phyloP scores from a whole-genome alignment of 2,797 vertebrate species.

The Poeciliopsis gracilis region DNA sequence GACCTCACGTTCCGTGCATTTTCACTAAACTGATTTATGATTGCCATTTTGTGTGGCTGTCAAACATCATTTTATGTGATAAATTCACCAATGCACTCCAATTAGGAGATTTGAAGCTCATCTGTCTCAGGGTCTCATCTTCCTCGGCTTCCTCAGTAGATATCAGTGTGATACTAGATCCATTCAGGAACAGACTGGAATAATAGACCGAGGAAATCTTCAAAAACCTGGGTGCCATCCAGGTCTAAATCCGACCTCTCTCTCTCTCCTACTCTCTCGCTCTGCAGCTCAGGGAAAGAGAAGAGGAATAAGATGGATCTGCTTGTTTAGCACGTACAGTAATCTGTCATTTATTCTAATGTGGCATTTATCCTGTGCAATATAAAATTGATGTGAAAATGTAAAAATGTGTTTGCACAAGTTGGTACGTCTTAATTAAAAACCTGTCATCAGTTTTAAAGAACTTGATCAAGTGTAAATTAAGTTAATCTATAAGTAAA shows the following conservation, averaged over 20 bases:
- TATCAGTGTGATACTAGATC: conserved; percentile 53
- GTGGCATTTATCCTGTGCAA: background rate
- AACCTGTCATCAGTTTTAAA: background rate
- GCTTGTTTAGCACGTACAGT: conserved; percentile 44
- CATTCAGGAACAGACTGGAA: conserved; percentile 38
- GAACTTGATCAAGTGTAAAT: background rate
- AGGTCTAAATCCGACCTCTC: conserved; percentile 47
- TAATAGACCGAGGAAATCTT: conserved; percentile 61
- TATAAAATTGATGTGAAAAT: background rate
- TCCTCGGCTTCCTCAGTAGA: conserved; percentile 29
- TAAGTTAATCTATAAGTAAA: too few relatives aligned
- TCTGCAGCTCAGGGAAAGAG: conserved; percentile 6
- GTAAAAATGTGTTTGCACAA: background rate
- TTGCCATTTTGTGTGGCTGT: conserved; percentile 9
- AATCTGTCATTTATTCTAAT: background rate
- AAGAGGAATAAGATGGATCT: conserved; percentile 37
- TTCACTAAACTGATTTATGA: conserved; percentile 3
- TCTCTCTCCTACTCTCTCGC: conserved; percentile 10
- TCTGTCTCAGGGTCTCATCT: conserved; percentile 24
- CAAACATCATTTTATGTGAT: conserved; percentile 16
- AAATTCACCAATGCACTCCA: conserved; percentile 13
- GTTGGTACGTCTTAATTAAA: background rate
- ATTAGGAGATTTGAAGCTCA: conserved; percentile 57
- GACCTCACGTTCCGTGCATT: background rate
- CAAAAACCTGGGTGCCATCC: conserved; percentile 56